These are phyloP conservation scores for Pogonocichla stellata DNA, from an alignment of 2,113 vertebrate genomes.

Conservation along the genomic window DNA sequence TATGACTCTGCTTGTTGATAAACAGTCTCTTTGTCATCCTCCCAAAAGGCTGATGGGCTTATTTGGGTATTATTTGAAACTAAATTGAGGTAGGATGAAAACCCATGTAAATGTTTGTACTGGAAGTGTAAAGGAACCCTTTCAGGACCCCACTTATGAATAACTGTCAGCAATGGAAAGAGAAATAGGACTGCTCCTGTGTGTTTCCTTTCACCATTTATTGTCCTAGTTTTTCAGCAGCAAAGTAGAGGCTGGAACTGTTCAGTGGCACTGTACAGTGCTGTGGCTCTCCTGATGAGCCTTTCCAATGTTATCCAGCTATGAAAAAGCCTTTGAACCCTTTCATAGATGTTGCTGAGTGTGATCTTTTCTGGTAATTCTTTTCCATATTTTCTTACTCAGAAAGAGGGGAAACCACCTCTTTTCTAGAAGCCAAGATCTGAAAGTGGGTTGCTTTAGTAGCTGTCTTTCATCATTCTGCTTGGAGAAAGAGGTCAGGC, in stretches of 20 bases:
- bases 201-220: not conserved
- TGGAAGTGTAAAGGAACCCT: not conserved
- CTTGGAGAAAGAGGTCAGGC: slow-evolving; percentile 34
- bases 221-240: not conserved
- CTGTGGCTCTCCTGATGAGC: not conserved
- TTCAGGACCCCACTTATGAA: not conserved
- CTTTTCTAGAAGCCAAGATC: not conserved
- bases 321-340: not conserved
- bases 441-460: not conserved
- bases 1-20: not conserved
- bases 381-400: not conserved
- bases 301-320: not conserved
- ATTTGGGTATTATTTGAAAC: not conserved
- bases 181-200: not conserved
- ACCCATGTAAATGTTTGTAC: not conserved
- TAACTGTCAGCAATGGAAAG: not conserved
- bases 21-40: not conserved
- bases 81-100: not conserved
- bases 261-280: not conserved
- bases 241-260: not conserved
- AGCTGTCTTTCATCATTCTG: slow-evolving; percentile 22
- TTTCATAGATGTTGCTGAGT: not conserved
- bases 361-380: slow-evolving; percentile 1
- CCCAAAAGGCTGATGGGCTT: not conserved
- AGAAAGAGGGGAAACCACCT: not conserved